phyloP scores from a whole-genome alignment of 2,113 vertebrate species.

The Chaetodon auriga region DNA sequence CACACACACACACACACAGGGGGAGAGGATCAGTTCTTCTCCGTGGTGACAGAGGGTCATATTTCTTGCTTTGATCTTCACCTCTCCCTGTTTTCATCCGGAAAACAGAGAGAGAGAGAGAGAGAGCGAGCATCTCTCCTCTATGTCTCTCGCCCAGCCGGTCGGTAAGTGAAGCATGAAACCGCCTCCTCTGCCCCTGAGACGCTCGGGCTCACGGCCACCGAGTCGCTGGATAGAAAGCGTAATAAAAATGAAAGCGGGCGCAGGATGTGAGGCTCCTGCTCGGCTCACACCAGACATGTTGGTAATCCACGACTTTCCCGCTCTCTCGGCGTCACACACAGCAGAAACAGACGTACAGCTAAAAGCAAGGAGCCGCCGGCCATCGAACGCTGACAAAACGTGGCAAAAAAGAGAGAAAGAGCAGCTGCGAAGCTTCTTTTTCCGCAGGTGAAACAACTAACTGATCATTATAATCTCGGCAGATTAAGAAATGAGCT shows the following conservation, averaged over 20 bases:
- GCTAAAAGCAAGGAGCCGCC: too few species aligned
- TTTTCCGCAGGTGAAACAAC: too few species aligned
- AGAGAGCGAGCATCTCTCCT: slow-evolving; percentile 46
- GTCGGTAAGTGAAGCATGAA: slow-evolving; percentile 72
- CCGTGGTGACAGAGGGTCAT: slow-evolving; percentile 77
- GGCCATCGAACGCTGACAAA: too few species aligned
- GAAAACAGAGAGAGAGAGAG: slow-evolving; percentile 39
- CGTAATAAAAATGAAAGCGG: slow-evolving; percentile 26
- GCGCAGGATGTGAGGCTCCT: slow-evolving; percentile 5
- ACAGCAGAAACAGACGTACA: too few species aligned
- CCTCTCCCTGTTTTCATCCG: slow-evolving; percentile 39
- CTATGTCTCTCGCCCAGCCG: slow-evolving; percentile 45
- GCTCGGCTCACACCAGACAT: neutral
- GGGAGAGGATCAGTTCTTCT: slow-evolving; percentile 72
- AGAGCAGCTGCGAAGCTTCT: too few species aligned
- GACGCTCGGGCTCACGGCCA: slow-evolving; percentile 10
- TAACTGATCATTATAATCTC: too few species aligned
- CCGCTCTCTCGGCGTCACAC: too few species aligned
- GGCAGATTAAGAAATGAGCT: too few species aligned
- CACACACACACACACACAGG: slow-evolving; percentile 4
- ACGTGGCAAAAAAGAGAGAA: too few species aligned
- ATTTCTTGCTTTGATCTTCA: slow-evolving; percentile 81
- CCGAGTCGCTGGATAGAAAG: slow-evolving; percentile 4
- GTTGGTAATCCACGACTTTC: neutral
- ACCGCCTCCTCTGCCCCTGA: slow-evolving; percentile 58